Base-by-base conservation (phyloP, 2,888 invertebrate species). In the Clistopyga incitator region DNA sequence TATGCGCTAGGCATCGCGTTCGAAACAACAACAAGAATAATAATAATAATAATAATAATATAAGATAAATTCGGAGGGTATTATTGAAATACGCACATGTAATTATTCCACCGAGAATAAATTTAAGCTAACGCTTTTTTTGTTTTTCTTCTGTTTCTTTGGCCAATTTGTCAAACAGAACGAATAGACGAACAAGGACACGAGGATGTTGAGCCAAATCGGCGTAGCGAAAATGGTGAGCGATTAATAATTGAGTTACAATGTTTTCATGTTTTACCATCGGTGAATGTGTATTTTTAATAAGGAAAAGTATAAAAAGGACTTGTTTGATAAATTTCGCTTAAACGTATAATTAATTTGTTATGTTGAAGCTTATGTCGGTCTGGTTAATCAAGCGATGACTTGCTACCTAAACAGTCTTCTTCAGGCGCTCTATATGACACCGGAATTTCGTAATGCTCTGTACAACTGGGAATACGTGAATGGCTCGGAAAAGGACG, bases 341-440 rank as follows among this genome's bases (percentile, higher is more conserved):
- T 34, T 61, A 34, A 34, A 4, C 15, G 4, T 61, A 25, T 59
- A 45, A 45, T 38, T 38, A 0, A 18, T 74, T 6, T 15, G 64
- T 42, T n/a, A 20, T 75, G 25, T 29, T 82, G 56, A 61, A 90
- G 95, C 94, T 82, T 97, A 96, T 92, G 97, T 97, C 11, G 98
- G 97, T 47, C 94, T 98, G 70, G 97, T 97, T 10, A 98, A 98
- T 93, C 97, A 98, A 93, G 98, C 98, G 0, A 98, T 98, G 98
- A 98, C 98, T 0, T 98, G 98, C 92, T 98, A 98, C 92, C 94
- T 98, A 80, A 98, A 98, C 93, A 97, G 97, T 93, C 94, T 98
- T 64, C 94, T 98, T 29, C 98, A 98, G 94, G 97, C 98, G 0
- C 94, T 98, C 6, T 98, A 95, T 91, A 98, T 98, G 97, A 98